Conservation (phyloP, 2,888 invertebrate species). For the Dioctria linearis region DNA sequence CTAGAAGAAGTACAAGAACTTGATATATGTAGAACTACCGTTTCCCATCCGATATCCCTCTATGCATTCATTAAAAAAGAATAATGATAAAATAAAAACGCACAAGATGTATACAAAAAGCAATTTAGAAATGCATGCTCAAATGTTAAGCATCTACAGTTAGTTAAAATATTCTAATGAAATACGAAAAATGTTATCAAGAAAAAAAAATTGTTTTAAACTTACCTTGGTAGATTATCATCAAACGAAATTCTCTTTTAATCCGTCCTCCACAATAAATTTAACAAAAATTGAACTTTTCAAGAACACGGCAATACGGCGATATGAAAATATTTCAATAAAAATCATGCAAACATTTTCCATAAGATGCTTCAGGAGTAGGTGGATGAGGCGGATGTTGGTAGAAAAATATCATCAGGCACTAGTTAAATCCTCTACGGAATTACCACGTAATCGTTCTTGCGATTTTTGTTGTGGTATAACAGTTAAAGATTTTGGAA, state of each 20-base stretch:
- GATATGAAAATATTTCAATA: background rate
- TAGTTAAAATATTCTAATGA: background rate
- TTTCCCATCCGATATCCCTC: no score
- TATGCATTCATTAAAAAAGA: no score
- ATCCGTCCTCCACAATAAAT: background rate
- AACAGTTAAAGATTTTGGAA: slow-evolving; percentile 86
- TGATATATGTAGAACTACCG: no score
- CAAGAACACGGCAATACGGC: background rate
- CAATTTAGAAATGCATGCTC: no score
- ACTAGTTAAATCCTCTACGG: slow-evolving; percentile 50
- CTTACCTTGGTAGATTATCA: slow-evolving; percentile 2
- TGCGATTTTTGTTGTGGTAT: slow-evolving; percentile 76
- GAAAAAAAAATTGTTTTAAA: background rate
- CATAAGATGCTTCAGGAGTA: slow-evolving; percentile 14
- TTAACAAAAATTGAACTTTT: background rate
- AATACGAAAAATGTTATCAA: background rate
- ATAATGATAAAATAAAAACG: no score
- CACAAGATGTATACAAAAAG: no score
- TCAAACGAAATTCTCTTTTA: background rate
- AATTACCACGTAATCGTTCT: background rate
- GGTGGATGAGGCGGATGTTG: background rate
- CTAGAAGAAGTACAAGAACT: no score
- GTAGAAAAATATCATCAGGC: slow-evolving; percentile 51
- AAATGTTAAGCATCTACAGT: no score
- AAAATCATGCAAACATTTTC: background rate